Evolutionary conservation across 2,113 vertebrate genomes (phyloP), one percentile per base, ranked within the genome.

Genomic region (Ceyx cyanopectus): DNA sequence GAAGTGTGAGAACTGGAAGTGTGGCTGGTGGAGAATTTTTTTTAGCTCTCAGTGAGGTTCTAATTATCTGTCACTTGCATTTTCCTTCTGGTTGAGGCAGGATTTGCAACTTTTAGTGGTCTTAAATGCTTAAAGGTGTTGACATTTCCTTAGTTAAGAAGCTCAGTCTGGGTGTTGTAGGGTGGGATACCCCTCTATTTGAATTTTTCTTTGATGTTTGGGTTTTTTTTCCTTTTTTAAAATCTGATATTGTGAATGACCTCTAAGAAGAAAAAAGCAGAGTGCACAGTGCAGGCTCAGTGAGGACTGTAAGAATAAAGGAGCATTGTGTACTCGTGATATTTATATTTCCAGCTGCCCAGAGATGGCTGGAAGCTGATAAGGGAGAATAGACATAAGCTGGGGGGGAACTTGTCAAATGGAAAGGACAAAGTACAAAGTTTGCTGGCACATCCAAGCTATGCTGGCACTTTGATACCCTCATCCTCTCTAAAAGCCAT

Each of bases 321-420:
- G n/a, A 82, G 51, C 70, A 34, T 63, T 94, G 91, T 91, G 91
- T 73, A 63, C 89, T 81, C 27, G 2, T 16, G 53, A 62, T 87
- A 51, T 86, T 94, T 94, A 89, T 87, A 88, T 90, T 76, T 51
- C 66, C 91, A 93, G 54, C 69, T 90, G 61, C 86, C 34, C 62
- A 48, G 80, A 83, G 92, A 92, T 89, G 74, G 68, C 70, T 87
- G 30, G 54, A 62, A 92, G 78, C 79, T 92, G 87, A 87, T 91
- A 69, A 0, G 51, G 57, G 89, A 85, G 45, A 86, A 72, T 14
- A 78, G 75, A 58, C 68, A 63, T 18, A 29, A 54, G 7, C 19
- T 26, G 6, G 41, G 27, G 34, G 43, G 56, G 3, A 80, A 41
- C 45, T 34, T 70, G n/a, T 40, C 19, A 62, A 61, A 8, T 21